Conservation (phyloP, 2,888 invertebrate genomes). For the Punctoribates punctum region DNA sequence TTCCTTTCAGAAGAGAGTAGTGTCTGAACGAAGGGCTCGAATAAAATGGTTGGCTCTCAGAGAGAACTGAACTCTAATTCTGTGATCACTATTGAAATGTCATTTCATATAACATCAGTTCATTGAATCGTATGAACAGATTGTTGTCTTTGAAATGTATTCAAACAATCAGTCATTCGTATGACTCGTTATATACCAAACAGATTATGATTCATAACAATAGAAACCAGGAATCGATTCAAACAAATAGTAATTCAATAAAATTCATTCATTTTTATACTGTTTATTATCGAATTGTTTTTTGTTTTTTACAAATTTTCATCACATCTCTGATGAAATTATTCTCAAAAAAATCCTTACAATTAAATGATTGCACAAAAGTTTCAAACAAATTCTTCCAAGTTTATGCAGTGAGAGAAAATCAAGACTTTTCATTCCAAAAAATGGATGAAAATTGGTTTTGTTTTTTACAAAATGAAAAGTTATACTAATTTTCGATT, state of each 20-base stretch:
- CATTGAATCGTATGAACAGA: slow-evolving; percentile 31
- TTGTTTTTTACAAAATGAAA: background rate
- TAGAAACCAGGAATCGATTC: background rate
- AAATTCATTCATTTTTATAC: too few species aligned
- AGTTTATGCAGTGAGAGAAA: background rate
- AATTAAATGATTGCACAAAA: slow-evolving; percentile 17
- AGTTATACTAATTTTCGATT: background rate
- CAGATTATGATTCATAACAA: background rate
- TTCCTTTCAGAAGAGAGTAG: background rate
- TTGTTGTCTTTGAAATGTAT: background rate
- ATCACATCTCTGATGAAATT: background rate
- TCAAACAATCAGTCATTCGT: background rate
- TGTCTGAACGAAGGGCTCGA: background rate
- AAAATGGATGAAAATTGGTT: background rate
- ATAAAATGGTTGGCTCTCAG: slow-evolving; percentile 26
- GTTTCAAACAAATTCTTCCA: background rate
- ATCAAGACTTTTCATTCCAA: too few species aligned
- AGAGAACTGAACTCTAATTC: background rate
- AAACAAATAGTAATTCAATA: too few species aligned
- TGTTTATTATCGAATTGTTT: background rate
- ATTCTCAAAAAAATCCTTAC: background rate
- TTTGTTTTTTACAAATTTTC: slow-evolving; percentile 1
- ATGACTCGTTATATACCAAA: background rate
- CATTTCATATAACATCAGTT: slow-evolving; percentile 20
- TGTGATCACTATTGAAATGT: slow-evolving; percentile 25